phyloP scores from a whole-genome alignment of 2,113 vertebrate genomes.

The Ceyx margarethae region DNA sequence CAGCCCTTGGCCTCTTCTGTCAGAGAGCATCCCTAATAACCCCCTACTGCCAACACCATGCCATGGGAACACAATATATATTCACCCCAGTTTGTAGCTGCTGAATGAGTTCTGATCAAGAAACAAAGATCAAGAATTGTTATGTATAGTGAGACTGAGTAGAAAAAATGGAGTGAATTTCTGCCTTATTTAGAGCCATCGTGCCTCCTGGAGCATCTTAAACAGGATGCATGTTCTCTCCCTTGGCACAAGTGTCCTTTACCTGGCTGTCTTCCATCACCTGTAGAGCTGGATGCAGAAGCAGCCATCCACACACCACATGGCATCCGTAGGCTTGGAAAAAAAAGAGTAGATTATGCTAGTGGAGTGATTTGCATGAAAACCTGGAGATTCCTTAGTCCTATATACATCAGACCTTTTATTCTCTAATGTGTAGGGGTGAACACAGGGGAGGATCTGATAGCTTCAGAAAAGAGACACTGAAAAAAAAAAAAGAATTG shows the following conservation, averaged over 20 bases:
- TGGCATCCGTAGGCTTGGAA: background rate
- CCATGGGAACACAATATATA: background rate
- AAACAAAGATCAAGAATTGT: background rate
- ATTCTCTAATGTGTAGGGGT: background rate
- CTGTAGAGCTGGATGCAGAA: background rate
- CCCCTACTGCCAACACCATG: background rate
- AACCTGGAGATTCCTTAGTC: background rate
- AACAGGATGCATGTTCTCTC: background rate
- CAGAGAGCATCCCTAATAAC: background rate
- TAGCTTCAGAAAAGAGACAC: background rate
- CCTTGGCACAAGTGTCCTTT: background rate
- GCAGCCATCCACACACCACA: background rate
- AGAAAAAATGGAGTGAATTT: background rate
- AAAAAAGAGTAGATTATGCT: background rate
- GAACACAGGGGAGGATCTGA: background rate
- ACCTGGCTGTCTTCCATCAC: background rate
- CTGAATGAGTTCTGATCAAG: background rate
- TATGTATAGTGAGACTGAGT: background rate
- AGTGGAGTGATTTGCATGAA: background rate
- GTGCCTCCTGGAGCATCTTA: background rate
- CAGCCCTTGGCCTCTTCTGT: background rate
- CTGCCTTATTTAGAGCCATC: background rate
- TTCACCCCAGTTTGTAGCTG: background rate
- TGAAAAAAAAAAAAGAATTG: background rate
- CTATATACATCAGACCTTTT: background rate